A percentile compares a stretch with the other conserved stretches of the same genome.
phyloP scores from a whole-genome alignment of 2,113 vertebrate genomes.

The Muntiacus reevesi region DNA sequence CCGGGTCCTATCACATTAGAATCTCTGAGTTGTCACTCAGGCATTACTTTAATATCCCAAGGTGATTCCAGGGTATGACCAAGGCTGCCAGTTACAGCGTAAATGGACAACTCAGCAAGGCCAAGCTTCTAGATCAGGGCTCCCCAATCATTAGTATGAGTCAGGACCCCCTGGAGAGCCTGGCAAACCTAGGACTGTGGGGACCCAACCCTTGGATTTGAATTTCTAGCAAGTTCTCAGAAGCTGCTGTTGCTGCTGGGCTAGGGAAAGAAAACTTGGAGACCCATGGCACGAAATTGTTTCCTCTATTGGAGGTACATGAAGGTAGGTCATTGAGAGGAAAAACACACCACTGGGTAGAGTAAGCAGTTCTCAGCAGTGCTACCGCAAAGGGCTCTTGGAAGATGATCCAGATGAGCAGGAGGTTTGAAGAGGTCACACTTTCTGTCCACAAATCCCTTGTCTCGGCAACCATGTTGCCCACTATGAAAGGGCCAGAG shows the following conservation, averaged over 20 bases:
- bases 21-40: not conserved
- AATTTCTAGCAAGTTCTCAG: not conserved
- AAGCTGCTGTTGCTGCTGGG: not conserved
- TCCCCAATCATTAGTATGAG: not conserved
- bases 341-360: not conserved
- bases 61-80: not conserved
- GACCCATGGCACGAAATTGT: not conserved
- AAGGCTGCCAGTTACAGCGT: not conserved
- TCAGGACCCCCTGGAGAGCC: not conserved
- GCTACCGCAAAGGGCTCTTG: not conserved
- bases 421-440: rapidly evolving
- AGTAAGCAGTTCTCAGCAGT: not conserved
- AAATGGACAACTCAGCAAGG: not conserved
- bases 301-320: not conserved
- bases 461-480: not conserved
- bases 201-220: not conserved
- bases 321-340: not conserved
- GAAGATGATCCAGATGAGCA: not conserved
- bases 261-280: not conserved
- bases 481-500: not conserved
- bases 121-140: not conserved
- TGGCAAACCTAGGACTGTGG: not conserved
- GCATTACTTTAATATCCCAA: not conserved
- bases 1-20: not conserved
- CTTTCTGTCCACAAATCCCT: not conserved